These are phyloP conservation scores for Parnassius glacialis DNA, from an alignment of 2,888 invertebrate genomes.

Conservation along the genomic window DNA sequence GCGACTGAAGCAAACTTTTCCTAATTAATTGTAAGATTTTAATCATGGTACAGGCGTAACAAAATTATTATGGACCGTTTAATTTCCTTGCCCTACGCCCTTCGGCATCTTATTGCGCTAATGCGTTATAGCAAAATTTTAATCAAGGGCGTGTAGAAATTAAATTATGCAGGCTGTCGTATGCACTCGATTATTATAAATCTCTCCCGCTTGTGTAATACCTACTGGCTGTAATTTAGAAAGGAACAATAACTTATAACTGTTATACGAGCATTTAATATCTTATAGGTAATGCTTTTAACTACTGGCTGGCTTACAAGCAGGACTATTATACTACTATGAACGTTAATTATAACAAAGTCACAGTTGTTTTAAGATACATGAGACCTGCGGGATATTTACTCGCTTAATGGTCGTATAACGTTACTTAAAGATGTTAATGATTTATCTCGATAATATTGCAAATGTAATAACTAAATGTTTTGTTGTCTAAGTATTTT, in stretches of 20 bases:
- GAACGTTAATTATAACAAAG: constrained; percentile 21
- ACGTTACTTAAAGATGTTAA: not conserved
- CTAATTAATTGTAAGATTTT: constrained; percentile 78
- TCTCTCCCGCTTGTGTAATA: constrained; percentile 60
- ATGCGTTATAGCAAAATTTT: constrained; percentile 78
- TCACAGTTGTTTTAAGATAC: constrained; percentile 17
- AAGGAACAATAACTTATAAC: constrained; percentile 43
- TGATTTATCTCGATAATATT: too few relatives aligned
- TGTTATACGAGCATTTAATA: constrained; percentile 36
- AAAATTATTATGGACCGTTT: constrained; percentile 77
- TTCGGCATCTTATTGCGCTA: constrained; percentile 65
- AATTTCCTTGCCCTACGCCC: constrained; percentile 72
- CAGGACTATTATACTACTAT: constrained; percentile 7
- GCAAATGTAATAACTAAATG: too few relatives aligned
- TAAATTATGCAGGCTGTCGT: constrained; percentile 79
- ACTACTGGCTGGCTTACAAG: constrained; percentile 16
- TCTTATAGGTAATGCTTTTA: constrained; percentile 32
- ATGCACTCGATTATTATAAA: constrained; percentile 75
- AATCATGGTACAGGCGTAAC: constrained; percentile 74
- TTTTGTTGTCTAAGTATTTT: too few relatives aligned
- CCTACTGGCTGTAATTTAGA: constrained; percentile 44
- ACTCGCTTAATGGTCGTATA: not conserved
- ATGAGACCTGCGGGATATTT: constrained; percentile 2
- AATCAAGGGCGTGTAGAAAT: constrained; percentile 76
- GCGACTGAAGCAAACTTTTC: constrained; percentile 58